phyloP scores from a whole-genome alignment of 1,140 invertebrate species.

The Calliphora vicina region DNA sequence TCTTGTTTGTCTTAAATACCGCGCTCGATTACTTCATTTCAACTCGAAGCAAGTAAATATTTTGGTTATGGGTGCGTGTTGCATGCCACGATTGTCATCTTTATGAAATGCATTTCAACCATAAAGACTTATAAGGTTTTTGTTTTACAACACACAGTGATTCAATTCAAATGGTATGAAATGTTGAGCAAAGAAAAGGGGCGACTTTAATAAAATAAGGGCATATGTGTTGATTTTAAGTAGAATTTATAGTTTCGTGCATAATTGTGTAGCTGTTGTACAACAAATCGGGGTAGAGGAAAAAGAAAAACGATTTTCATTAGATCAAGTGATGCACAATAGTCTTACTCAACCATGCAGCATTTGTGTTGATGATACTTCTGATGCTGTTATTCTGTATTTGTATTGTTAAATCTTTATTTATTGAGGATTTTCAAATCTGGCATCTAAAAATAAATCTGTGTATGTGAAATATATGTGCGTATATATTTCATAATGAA shows the following conservation, averaged over 20 bases:
- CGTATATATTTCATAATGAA: background rate
- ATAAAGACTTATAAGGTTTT: conserved; percentile 18
- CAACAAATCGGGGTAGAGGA: background rate
- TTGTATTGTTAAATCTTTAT: conserved; percentile 14
- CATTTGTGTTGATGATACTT: background rate
- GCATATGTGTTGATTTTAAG: conserved; percentile 26
- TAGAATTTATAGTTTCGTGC: conserved; percentile 7
- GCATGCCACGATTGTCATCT: conserved; percentile 21
- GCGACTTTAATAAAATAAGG: background rate
- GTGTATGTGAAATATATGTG: no score
- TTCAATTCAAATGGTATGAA: background rate
- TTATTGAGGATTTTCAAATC: conserved; percentile 14
- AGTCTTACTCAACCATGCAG: no score
- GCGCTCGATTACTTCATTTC: conserved; percentile 18
- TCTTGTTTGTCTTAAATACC: conserved; percentile 17
- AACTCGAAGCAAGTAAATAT: background rate
- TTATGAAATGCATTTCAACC: conserved; percentile 21
- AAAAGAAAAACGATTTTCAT: background rate
- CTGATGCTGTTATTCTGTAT: background rate
- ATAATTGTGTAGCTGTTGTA: background rate
- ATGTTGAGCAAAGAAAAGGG: background rate
- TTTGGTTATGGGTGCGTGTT: conserved; percentile 26
- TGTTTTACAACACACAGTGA: background rate
- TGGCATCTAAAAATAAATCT: background rate
- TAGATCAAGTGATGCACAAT: background rate